These are phyloP conservation scores for Teleiodes luculella DNA, from an alignment of 2,888 invertebrate genomes.

Conservation along the genomic window DNA sequence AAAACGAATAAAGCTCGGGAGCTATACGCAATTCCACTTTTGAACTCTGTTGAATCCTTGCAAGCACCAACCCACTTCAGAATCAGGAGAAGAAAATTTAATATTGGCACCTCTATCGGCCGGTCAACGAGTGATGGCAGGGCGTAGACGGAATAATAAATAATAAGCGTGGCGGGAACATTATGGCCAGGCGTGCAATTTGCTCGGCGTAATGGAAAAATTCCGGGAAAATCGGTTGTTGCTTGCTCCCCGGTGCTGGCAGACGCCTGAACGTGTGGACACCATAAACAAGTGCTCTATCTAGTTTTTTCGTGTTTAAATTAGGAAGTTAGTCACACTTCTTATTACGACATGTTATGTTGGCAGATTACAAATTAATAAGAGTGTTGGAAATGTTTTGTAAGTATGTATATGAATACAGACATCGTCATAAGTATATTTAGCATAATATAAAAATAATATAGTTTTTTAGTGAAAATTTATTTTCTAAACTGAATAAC, in stretches of 20 bases:
- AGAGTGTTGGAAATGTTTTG: no score
- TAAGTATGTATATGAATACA: no score
- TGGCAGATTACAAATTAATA: no score
- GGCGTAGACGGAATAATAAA: constrained; percentile 42
- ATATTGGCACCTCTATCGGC: neutral
- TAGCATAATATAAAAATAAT: no score
- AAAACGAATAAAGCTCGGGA: neutral
- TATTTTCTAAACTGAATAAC: no score
- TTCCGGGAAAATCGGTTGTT: constrained; percentile 65
- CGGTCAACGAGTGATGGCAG: neutral
- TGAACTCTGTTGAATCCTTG: neutral
- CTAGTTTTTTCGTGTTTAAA: neutral
- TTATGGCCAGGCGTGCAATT: constrained; percentile 50
- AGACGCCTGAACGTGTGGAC: neutral
- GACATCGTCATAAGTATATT: no score
- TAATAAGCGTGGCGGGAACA: constrained; percentile 39
- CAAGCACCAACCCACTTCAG: neutral
- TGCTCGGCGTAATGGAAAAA: constrained; percentile 72
- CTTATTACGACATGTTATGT: no score
- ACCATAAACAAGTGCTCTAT: neutral
- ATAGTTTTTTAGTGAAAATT: no score
- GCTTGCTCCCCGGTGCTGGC: constrained; percentile 25
- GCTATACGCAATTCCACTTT: neutral
- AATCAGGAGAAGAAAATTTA: neutral
- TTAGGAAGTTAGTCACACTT: no score